Evolutionary conservation across 2,888 invertebrate genomes (phyloP).

Genomic region (Hydraecia micacea): DNA sequence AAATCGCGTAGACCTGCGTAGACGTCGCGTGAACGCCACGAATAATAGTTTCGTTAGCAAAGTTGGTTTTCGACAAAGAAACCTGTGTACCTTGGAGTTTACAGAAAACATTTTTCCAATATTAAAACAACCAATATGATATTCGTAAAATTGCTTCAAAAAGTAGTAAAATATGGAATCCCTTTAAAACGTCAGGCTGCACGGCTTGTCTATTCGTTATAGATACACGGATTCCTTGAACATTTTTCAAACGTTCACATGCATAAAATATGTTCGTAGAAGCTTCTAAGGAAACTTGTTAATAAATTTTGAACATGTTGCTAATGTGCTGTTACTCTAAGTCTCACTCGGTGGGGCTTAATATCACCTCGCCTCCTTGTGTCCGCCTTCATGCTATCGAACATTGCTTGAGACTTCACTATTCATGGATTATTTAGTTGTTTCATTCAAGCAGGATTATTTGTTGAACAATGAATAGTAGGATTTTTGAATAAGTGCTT

Average conservation of each 20-base stretch:
- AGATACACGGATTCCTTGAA: constrained; percentile 38
- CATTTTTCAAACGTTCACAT: constrained; percentile 45
- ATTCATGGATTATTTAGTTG: neutral
- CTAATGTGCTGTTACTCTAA: neutral
- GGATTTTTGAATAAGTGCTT: neutral
- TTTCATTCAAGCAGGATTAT: neutral
- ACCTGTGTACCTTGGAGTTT: neutral
- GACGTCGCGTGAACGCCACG: too few relatives aligned
- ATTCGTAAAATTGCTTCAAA: neutral
- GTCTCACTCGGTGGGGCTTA: constrained; percentile 5
- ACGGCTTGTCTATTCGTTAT: constrained; percentile 16
- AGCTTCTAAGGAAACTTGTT: constrained; percentile 14
- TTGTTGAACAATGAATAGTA: neutral
- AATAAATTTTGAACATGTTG: constrained; percentile 24
- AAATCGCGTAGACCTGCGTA: neutral
- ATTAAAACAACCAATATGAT: neutral
- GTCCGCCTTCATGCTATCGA: neutral
- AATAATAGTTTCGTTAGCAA: neutral
- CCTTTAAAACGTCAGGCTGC: constrained; percentile 5
- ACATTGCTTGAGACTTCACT: neutral
- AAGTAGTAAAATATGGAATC: neutral
- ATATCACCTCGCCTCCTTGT: neutral
- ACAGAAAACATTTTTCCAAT: neutral
- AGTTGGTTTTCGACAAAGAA: neutral
- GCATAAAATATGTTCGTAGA: constrained; percentile 45